A percentile compares a stretch with the other conserved stretches of the same genome.
These are phyloP conservation scores for Rhombomys opimus DNA, from an alignment of 2,113 vertebrate genomes.

Conservation along the genomic window DNA sequence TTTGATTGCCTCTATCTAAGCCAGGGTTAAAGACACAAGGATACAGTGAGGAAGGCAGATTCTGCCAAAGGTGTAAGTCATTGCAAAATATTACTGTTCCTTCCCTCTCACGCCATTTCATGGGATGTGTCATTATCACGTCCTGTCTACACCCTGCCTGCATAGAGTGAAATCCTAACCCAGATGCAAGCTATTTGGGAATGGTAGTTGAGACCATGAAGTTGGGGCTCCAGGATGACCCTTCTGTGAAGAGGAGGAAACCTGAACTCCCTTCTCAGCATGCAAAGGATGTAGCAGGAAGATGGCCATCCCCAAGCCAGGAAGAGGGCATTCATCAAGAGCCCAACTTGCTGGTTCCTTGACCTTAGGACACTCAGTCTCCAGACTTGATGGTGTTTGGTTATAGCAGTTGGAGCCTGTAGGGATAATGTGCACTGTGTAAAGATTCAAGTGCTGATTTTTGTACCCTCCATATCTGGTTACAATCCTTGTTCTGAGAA, in stretches of 20 bases:
- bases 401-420: background rate
- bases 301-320: background rate
- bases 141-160: too few relatives aligned
- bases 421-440: too few relatives aligned
- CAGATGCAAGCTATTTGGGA: background rate
- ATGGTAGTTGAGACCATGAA: background rate
- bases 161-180: background rate
- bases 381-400: background rate
- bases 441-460: too few relatives aligned
- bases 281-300: background rate
- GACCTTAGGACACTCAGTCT: background rate
- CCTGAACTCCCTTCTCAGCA: background rate
- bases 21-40: background rate
- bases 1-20: background rate
- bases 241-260: background rate
- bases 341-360: background rate
- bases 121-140: too few relatives aligned
- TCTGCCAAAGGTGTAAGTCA: background rate
- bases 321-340: background rate
- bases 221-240: background rate
- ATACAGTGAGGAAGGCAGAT: background rate
- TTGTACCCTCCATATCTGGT: too few relatives aligned
- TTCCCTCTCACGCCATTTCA: background rate
- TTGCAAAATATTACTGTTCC: background rate
- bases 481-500: too few relatives aligned